Base-by-base conservation (phyloP, 92 coral and sea anemone genomes). In the Bergia sp. region DNA sequence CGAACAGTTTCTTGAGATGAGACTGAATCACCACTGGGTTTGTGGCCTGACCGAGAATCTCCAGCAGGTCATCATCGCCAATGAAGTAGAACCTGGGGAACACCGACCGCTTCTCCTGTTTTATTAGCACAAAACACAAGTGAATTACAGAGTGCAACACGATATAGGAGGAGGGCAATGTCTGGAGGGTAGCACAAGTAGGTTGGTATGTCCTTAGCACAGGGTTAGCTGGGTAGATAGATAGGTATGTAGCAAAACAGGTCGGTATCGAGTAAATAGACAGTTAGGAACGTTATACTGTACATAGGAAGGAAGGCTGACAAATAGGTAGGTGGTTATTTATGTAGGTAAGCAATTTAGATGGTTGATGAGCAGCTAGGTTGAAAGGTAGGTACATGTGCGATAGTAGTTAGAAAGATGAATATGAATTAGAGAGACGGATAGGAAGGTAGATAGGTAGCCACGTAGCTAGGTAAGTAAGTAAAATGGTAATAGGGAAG, bases 1-100 rank as follows among this genome's bases (percentile, higher is more conserved):
- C 99, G 83, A 97, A 97, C 50, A 97, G 95, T 80, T 95, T 95
- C 93, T 95, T 95, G 78, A 97, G 93, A 85, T 97, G 99, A 5
- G 99, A 97, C 89, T 97, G 99, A 80, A 97, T 97, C 66, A 97
- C 99, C 16, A 88, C 88, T 0, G 99, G 97, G 86, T 97, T 97
- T 74, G 99, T 97, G 73, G 99, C 98, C 81, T 97, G 99, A 61
- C 99, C 99, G 53, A 97, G 99, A 41, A 97, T 95, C 77, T 95
- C 98, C 18, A 97, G 93, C 65, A 97, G 81, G 73, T 95, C 98
- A 82, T 91, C 93, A 44, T 97, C 99, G 39, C 99, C 99, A 77
- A 97, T 97, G 93, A 97, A 97, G 88, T 97, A 97, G 85, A 97
- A 97, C 76, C 99, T 90, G 18, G 99, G 99, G 80, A 97, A 97